These are phyloP conservation scores for Lophius piscatorius DNA, from an alignment of 2,113 vertebrate species.

Conservation along the genomic window DNA sequence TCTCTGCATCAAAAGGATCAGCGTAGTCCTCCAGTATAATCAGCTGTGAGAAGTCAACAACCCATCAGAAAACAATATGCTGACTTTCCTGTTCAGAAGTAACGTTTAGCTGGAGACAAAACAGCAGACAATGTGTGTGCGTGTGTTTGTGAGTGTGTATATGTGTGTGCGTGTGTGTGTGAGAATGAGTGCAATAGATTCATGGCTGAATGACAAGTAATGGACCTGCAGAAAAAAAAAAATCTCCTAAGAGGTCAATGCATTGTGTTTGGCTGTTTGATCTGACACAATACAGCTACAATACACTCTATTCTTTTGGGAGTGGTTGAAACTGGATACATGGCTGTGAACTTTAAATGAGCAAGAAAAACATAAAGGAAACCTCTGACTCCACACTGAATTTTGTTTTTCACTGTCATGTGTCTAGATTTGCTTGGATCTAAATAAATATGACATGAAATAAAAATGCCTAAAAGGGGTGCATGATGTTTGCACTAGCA, in stretches of 20 bases:
- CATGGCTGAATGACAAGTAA: too few species aligned
- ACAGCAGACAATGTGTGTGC: background rate
- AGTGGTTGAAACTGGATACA: constrained; percentile 57
- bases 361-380: constrained; percentile 50
- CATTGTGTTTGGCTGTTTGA: constrained; percentile 69
- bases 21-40: constrained; percentile 96
- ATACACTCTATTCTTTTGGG: constrained; percentile 58
- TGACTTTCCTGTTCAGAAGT: constrained; percentile 10
- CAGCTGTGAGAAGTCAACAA: constrained; percentile 74
- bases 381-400: constrained; percentile 14
- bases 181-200: constrained; percentile 41
- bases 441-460: background rate
- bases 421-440: background rate
- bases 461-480: background rate
- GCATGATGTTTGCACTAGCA: background rate
- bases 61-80: constrained; percentile 20
- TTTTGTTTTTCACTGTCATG: background rate
- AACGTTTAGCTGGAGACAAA: constrained; percentile 20
- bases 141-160: constrained; percentile 6
- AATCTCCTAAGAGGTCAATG: constrained; percentile 63
- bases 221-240: constrained; percentile 54
- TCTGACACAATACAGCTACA: constrained; percentile 58
- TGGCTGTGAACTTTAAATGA: constrained; percentile 47
- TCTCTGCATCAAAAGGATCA: constrained; percentile 92
- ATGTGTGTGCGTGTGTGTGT: constrained; percentile 8